These are phyloP conservation scores for Dexiosoma caninum DNA, from an alignment of 2,888 invertebrate species.

Conservation along the genomic window DNA sequence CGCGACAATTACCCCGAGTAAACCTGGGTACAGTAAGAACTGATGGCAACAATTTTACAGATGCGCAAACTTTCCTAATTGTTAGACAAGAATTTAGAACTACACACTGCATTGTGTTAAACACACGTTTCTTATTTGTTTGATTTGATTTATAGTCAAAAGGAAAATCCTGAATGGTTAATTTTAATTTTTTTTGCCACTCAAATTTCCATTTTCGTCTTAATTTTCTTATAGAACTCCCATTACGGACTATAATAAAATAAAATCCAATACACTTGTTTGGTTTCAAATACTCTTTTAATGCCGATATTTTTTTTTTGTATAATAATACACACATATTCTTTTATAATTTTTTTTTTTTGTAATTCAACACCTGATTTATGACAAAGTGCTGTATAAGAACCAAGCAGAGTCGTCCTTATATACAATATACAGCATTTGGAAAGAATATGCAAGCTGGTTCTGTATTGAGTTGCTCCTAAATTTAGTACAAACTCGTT, in stretches of 20 bases:
- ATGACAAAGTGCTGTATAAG: constrained; percentile 38
- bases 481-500: not conserved
- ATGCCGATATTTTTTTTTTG: not conserved
- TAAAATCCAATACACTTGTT: constrained; percentile 53
- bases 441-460: constrained; percentile 22
- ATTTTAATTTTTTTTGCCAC: not conserved
- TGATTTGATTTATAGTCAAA: too few relatives aligned
- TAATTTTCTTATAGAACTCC: constrained; percentile 10
- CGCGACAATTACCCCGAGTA: too few relatives aligned
- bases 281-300: constrained; percentile 37
- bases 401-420: not conserved
- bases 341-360: constrained; percentile 17
- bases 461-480: constrained; percentile 3
- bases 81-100: too few relatives aligned
- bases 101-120: too few relatives aligned
- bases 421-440: not conserved
- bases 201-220: not conserved
- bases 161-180: not conserved
- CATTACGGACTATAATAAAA: constrained; percentile 25
- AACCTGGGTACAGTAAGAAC: too few relatives aligned
- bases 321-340: too few relatives aligned
- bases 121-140: too few relatives aligned
- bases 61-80: too few relatives aligned
- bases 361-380: constrained; percentile 55
- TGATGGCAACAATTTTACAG: too few relatives aligned